Percentiles rank a stretch among this genome's conserved stretches.
Evolutionary conservation across 2,888 invertebrate species (phyloP).

Genomic region (Athalia circularis): DNA sequence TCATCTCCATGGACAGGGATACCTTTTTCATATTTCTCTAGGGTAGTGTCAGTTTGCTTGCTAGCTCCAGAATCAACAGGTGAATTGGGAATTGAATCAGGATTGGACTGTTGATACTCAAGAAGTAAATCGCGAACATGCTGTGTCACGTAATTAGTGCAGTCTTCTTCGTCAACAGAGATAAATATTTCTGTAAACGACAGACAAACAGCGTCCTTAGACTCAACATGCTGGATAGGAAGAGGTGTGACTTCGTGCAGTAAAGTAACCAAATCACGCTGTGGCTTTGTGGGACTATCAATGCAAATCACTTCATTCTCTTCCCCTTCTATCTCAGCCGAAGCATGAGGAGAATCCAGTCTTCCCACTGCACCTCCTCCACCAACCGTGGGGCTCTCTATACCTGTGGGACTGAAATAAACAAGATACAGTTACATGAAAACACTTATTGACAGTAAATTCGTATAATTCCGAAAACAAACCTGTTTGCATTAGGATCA

Average conservation of each 20-base stretch:
- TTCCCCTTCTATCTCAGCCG: slow-evolving; percentile 89
- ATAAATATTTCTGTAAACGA: slow-evolving; percentile 77
- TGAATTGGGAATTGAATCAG: slow-evolving; percentile 57
- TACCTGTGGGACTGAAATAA: slow-evolving; percentile 66
- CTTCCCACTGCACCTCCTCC: slow-evolving; percentile 77
- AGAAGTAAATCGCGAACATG: slow-evolving; percentile 80
- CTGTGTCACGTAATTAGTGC: slow-evolving; percentile 73
- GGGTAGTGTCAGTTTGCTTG: slow-evolving; percentile 69
- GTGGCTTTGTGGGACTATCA: slow-evolving; percentile 84
- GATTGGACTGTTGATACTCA: slow-evolving; percentile 77
- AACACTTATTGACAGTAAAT: slow-evolving; percentile 6
- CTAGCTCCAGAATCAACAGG: slow-evolving; percentile 57
- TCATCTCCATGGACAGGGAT: slow-evolving; percentile 88
- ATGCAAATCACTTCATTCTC: slow-evolving; percentile 86
- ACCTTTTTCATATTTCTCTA: slow-evolving; percentile 87
- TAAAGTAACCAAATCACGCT: slow-evolving; percentile 82
- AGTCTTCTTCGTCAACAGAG: slow-evolving; percentile 79
- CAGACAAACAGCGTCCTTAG: slow-evolving; percentile 72
- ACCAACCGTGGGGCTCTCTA: slow-evolving; percentile 65
- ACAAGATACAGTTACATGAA: neutral
- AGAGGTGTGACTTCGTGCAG: slow-evolving; percentile 81
- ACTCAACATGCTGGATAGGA: slow-evolving; percentile 72
- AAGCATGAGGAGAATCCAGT: slow-evolving; percentile 78
- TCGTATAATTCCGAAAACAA: slow-evolving; percentile 13
- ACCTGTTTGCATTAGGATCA: slow-evolving; percentile 78